Evolutionary conservation across 2,113 vertebrate species (phyloP).

Genomic region (Hucho hucho): DNA sequence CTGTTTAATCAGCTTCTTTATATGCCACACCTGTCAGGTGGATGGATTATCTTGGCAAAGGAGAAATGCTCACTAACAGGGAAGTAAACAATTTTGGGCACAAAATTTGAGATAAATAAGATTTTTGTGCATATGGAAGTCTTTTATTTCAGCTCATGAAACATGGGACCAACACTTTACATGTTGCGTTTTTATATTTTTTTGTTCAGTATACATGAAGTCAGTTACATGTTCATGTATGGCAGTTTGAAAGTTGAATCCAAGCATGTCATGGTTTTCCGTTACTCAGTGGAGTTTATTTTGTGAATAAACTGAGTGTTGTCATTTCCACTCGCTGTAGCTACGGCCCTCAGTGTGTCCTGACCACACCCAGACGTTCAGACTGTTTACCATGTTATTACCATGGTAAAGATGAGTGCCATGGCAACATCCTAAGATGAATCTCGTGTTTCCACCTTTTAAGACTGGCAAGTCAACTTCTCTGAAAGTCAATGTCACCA

Average conservation of each 20-base stretch:
- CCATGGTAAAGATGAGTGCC: neutral
- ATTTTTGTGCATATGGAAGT: too few relatives aligned
- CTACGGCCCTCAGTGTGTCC: conserved; percentile 16
- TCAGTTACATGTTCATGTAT: neutral
- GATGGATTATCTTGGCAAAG: too few relatives aligned
- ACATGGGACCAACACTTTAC: too few relatives aligned
- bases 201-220: neutral
- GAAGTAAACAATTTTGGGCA: too few relatives aligned
- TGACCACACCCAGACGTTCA: neutral
- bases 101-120: too few relatives aligned
- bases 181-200: too few relatives aligned
- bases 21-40: too few relatives aligned
- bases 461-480: neutral
- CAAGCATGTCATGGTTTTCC: neutral
- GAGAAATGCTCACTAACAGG: too few relatives aligned
- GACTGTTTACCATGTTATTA: neutral
- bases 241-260: neutral
- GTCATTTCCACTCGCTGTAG: conserved; percentile 27
- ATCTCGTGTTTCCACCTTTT: neutral
- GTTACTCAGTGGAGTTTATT: neutral
- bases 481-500: neutral
- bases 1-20: too few relatives aligned
- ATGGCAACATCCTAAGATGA: neutral
- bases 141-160: too few relatives aligned
- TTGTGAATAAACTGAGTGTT: conserved; percentile 21